These are phyloP conservation scores for Parnassius glacialis DNA, from an alignment of 2,888 invertebrate species.

Conservation along the genomic window DNA sequence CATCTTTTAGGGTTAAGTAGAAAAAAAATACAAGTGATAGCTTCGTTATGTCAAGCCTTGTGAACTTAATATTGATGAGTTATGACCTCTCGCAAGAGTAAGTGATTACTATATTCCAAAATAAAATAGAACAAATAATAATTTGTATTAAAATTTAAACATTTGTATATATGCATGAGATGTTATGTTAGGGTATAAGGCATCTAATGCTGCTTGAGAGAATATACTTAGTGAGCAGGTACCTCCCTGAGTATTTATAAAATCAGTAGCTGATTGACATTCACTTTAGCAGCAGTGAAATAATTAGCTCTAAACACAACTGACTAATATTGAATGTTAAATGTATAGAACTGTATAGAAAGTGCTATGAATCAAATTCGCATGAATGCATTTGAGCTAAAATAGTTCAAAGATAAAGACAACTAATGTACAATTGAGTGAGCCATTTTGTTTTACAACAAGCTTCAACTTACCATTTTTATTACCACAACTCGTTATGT, in stretches of 20 bases:
- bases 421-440: slow-evolving; percentile 15
- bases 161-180: slow-evolving; percentile 48
- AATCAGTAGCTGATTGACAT: background rate
- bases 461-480: slow-evolving; percentile 17
- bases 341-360: background rate
- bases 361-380: background rate
- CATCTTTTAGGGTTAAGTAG: slow-evolving; percentile 71
- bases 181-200: slow-evolving; percentile 43
- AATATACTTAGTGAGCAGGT: slow-evolving; percentile 12
- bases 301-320: background rate
- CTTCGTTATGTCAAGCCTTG: slow-evolving; percentile 27
- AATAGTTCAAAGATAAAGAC: slow-evolving; percentile 1
- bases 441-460: slow-evolving; percentile 12
- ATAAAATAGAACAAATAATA: slow-evolving; percentile 25
- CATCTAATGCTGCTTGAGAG: slow-evolving; percentile 33
- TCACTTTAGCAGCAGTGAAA: background rate
- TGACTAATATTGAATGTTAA: background rate
- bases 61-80: slow-evolving; percentile 21
- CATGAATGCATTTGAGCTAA: background rate
- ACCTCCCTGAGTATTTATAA: slow-evolving; percentile 4
- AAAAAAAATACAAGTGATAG: slow-evolving; percentile 34
- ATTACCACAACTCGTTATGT: slow-evolving; percentile 13
- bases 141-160: slow-evolving; percentile 34
- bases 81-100: slow-evolving; percentile 31
- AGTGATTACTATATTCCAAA: slow-evolving; percentile 30